These are phyloP conservation scores for Brotula barbata DNA, from an alignment of 2,797 vertebrate genomes.

Conservation along the genomic window DNA sequence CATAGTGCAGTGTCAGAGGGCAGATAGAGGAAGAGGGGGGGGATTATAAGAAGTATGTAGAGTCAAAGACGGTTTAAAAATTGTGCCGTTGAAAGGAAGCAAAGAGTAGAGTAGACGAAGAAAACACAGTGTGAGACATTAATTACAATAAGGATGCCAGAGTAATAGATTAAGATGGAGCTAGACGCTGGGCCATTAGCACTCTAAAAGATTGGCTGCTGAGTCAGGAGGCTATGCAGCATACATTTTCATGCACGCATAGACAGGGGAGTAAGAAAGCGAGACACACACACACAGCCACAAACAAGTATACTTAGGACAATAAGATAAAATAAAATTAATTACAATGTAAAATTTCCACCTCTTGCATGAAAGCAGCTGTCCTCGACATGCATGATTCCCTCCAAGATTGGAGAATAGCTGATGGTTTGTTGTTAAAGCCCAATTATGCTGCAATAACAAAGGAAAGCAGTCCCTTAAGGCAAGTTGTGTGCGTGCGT, in stretches of 20 bases:
- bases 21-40: conserved; percentile 12
- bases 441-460: no score
- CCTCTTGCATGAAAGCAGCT: no score
- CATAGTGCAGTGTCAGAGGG: conserved; percentile 52
- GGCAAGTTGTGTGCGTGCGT: neutral
- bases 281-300: conserved; percentile 9
- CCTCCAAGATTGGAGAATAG: no score
- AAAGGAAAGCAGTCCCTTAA: no score
- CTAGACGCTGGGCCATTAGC: conserved; percentile 35
- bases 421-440: no score
- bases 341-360: no score
- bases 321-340: no score
- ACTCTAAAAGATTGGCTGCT: conserved; percentile 50
- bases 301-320: neutral
- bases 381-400: no score
- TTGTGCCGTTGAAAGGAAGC: neutral
- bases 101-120: neutral
- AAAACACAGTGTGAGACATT: neutral
- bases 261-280: no score
- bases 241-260: conserved; percentile 4
- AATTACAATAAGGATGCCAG: neutral
- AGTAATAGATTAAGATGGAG: conserved; percentile 12
- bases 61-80: neutral
- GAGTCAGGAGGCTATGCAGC: conserved; percentile 32
- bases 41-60: neutral